phyloP scores from a whole-genome alignment of 1,140 invertebrate species.

The Maconellicoccus hirsutus region DNA sequence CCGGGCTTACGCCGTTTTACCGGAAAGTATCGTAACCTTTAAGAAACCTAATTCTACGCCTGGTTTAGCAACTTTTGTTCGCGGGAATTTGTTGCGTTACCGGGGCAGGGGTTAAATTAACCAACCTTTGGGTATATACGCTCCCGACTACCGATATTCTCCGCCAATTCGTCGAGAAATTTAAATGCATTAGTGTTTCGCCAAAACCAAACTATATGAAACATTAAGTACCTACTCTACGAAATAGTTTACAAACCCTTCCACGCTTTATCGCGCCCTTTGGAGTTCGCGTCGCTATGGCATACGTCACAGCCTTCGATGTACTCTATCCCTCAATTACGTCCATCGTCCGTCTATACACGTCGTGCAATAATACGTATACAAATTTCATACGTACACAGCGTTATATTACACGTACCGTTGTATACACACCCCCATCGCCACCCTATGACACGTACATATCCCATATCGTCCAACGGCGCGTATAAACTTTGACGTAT shows the following conservation, averaged over 20 bases:
- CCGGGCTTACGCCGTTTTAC: background rate
- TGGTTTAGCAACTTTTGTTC: slow-evolving; percentile 2
- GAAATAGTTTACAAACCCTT: background rate
- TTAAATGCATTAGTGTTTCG: background rate
- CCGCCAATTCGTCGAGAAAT: background rate
- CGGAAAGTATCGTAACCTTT: background rate
- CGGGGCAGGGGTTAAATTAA: slow-evolving; percentile 10
- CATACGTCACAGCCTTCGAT: no score
- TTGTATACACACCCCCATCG: no score
- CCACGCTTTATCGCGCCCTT: background rate
- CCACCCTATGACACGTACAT: no score
- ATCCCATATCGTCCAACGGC: no score
- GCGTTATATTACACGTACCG: no score
- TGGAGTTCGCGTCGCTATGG: no score
- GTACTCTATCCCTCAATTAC: no score
- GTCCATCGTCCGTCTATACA: no score
- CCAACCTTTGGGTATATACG: background rate
- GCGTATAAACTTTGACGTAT: no score
- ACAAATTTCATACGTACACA: no score
- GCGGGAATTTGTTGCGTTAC: no score
- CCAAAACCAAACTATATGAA: background rate
- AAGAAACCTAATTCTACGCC: background rate
- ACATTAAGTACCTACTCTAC: background rate
- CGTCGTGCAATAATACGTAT: no score
- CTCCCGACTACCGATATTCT: background rate